Evolutionary conservation across 2,113 vertebrate genomes (phyloP), one percentile per base, ranked within the genome.

Genomic region (Eulemur rufifrons): DNA sequence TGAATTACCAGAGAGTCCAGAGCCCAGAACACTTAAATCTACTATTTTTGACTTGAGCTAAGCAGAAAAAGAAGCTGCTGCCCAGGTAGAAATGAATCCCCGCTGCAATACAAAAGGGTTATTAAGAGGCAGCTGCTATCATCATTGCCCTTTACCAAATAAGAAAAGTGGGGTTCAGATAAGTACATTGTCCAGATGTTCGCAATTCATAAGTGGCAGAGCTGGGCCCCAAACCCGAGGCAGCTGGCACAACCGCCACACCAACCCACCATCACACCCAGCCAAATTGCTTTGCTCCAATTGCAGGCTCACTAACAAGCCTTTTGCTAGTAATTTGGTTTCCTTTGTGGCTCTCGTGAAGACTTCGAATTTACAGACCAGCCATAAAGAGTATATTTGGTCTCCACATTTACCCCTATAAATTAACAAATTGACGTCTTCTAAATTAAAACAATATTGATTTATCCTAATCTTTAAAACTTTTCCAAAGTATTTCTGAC

Each of bases 381-480:
- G 37, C 12, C 39, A 68, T 74, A 37, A 92, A 77, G 21, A 45
- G 8, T 42, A 47, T 37, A 42, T 87, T 47, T 59, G n/a, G 13
- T 8, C 47, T 56, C 27, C 64, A 50, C 8, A 37, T 37, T 91
- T 89, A 47, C 69, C 63, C 69, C 37, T 69, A 52, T 42, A 69
- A 69, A 59, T 64, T 66, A 52, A 82, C 45, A 95, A 56, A 39
- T 15, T 61, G 27, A 13, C 4, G 39, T 42, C 7, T 84, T 85
- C 59, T 82, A 93, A 66, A 32, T 81, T 85, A 77, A 93, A 91
- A 69, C 86, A 37, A 66, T 6, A 39, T 23, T 32, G 14, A n/a
- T 76, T 85, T 54, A 27, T 56, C 39, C 45, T 80, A 47, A 94
- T 37, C 54, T 86, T 92, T 63, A 94, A 76, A 95, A 82, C 27